A percentile compares a stretch with the other conserved stretches of the same genome.
These are phyloP conservation scores for Entelurus aequoreus DNA, from an alignment of 2,113 vertebrate genomes.

Conservation along the genomic window DNA sequence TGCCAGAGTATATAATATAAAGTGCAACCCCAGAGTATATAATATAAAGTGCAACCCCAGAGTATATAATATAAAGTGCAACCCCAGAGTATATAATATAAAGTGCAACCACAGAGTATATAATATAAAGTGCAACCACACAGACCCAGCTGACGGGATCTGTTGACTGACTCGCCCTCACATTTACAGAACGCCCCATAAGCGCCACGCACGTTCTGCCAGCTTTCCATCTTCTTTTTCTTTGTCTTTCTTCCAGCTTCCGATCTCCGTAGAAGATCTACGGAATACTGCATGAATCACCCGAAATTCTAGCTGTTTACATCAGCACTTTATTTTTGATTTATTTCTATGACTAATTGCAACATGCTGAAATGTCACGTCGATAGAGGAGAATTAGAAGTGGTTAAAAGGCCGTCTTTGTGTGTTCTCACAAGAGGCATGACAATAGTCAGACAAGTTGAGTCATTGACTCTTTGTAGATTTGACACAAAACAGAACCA, in stretches of 20 bases:
- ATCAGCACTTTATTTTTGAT: conserved; percentile 2
- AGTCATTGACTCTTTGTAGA: too few relatives aligned
- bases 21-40: conserved; percentile 19
- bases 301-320: not conserved
- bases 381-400: not conserved
- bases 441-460: too few relatives aligned
- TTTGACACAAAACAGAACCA: too few relatives aligned
- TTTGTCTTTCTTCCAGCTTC: not conserved
- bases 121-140: conserved; percentile 20
- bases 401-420: too few relatives aligned
- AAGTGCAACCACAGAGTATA: too few relatives aligned
- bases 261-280: not conserved
- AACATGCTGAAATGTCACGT: not conserved
- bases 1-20: conserved; percentile 12
- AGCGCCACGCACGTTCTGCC: not conserved
- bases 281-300: not conserved
- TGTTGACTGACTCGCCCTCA: conserved; percentile 26
- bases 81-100: conserved; percentile 9
- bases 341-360: not conserved
- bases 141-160: conserved; percentile 30
- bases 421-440: too few relatives aligned
- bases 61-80: conserved; percentile 8
- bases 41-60: conserved; percentile 11
- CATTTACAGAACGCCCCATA: conserved; percentile 8
- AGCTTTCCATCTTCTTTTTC: not conserved